Conservation (phyloP, 2,888 invertebrate species). For the Agrotis puta region DNA sequence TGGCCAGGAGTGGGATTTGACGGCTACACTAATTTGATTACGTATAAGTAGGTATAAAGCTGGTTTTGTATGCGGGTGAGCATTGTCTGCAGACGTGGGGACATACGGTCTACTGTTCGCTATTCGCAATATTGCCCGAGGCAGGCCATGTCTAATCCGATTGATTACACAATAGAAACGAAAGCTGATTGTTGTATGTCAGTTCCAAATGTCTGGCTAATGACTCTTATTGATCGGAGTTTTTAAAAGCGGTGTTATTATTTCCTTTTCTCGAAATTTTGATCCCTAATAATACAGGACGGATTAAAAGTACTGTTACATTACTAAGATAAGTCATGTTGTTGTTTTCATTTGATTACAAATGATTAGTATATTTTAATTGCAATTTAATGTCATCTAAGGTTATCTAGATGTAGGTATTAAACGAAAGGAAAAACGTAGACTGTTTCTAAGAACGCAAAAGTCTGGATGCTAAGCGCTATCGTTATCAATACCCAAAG, state of each 20-base stretch:
- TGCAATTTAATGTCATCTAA: conserved; percentile 22
- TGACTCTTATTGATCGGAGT: conserved; percentile 35
- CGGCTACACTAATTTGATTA: conserved; percentile 71
- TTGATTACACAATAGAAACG: conserved; percentile 58
- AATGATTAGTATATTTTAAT: conserved; percentile 26
- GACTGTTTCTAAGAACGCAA: conserved; percentile 39
- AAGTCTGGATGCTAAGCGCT: conserved; percentile 22
- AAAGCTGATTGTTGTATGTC: conserved; percentile 42
- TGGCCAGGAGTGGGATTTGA: conserved; percentile 49
- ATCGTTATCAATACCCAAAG: conserved; percentile 57
- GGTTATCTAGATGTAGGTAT: conserved; percentile 39
- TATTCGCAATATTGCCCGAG: conserved; percentile 39
- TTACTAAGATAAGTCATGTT: background rate
- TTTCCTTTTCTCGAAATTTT: conserved; percentile 24
- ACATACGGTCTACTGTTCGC: conserved; percentile 43
- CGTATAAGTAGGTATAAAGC: conserved; percentile 44
- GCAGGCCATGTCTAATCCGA: conserved; percentile 43
- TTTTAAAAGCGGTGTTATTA: conserved; percentile 26
- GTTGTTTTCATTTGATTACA: conserved; percentile 18
- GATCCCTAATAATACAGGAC: conserved; percentile 22
- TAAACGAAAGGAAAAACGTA: conserved; percentile 35
- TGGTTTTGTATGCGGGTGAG: conserved; percentile 70
- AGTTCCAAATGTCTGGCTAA: conserved; percentile 31
- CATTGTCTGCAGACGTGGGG: conserved; percentile 50
- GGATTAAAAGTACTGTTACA: background rate